Base-by-base conservation (phyloP, 37 sponge, comb jelly and placozoan genomes). In the Mnemiopsis leidyi region DNA sequence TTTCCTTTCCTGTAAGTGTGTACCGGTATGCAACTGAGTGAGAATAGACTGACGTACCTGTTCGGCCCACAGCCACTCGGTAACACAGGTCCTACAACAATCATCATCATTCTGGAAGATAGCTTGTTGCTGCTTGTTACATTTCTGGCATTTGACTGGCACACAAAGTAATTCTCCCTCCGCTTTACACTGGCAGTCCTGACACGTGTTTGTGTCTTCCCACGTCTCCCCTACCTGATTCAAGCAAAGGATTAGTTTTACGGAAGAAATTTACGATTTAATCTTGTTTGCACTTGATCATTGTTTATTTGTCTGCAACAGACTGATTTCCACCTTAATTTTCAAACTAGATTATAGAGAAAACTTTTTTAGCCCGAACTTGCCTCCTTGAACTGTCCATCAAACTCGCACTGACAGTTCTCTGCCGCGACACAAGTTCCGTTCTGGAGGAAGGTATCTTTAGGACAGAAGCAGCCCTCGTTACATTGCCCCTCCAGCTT, bases 381-480 rank as follows among this genome's bases (percentile, higher is more conserved):
- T 71, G 20, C 75, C 26, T 85, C 32, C 39, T 85, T 26, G 26
- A 40, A 28, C 24, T 85, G 36, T 39, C 61, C 90, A 21, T 85
- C 3, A 37, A 39, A 7, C 16, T 28, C 23, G 26, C 90, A 85
- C 24, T 21, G 33, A 37, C 90, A 85, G 9, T 38, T 61, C 1
- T 85, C 48, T 3, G 40, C 90, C 23, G 25, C 39, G 61, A 85
- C 90, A 38, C 90, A 85, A 23, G 32, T 39, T 5, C 48, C 90
- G 24, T 39, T 33, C 24, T 39, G 90, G 3, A 85, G 90, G 90
- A 28, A 85, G 25, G 26, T 38, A 5, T 39, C 48, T 25, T 85
- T 35, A 25, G 90, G 90, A 39, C 90, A 85, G 90, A 85, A 85
- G 61, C 90, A 85, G 25, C 90, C 90, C 61, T 85, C 90, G 61